A percentile compares a stretch with the other conserved stretches of the same genome.
Evolutionary conservation across 2,888 invertebrate genomes (phyloP).

Genomic region (Deilephila elpenor): DNA sequence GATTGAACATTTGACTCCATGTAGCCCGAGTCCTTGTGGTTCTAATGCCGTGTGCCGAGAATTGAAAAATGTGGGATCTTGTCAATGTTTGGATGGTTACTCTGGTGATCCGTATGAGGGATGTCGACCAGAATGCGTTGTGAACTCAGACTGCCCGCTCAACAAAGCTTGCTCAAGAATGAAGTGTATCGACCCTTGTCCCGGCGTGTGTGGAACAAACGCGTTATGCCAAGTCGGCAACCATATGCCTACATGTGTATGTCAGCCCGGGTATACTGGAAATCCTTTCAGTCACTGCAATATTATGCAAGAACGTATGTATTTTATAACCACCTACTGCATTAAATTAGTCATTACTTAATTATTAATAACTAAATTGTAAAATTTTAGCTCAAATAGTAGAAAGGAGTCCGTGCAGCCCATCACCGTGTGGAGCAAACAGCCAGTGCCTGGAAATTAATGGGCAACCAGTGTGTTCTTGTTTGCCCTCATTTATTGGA

Average conservation of each 20-base stretch:
- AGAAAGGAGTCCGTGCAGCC: slow-evolving; percentile 69
- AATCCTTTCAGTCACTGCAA: slow-evolving; percentile 87
- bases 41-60: slow-evolving; percentile 86
- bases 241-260: slow-evolving; percentile 89
- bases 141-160: slow-evolving; percentile 89
- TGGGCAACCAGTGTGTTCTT: slow-evolving; percentile 89
- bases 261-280: slow-evolving; percentile 87
- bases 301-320: slow-evolving; percentile 77
- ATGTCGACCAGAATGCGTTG: slow-evolving; percentile 89
- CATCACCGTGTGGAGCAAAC: slow-evolving; percentile 90
- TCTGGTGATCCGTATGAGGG: slow-evolving; percentile 92
- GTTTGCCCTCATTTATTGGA: slow-evolving; percentile 86
- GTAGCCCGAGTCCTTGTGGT: slow-evolving; percentile 87
- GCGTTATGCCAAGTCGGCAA: slow-evolving; percentile 90
- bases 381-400: slow-evolving; percentile 62
- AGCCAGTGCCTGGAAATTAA: slow-evolving; percentile 90
- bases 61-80: slow-evolving; percentile 86
- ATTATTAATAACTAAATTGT: slow-evolving; percentile 21
- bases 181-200: slow-evolving; percentile 91
- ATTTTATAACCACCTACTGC: slow-evolving; percentile 6
- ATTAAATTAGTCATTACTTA: slow-evolving; percentile 13
- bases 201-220: slow-evolving; percentile 90
- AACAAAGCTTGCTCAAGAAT: slow-evolving; percentile 89
- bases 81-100: slow-evolving; percentile 86
- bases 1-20: slow-evolving; percentile 82